phyloP scores from a whole-genome alignment of 2,113 vertebrate genomes.

The Zosterops japonicus region DNA sequence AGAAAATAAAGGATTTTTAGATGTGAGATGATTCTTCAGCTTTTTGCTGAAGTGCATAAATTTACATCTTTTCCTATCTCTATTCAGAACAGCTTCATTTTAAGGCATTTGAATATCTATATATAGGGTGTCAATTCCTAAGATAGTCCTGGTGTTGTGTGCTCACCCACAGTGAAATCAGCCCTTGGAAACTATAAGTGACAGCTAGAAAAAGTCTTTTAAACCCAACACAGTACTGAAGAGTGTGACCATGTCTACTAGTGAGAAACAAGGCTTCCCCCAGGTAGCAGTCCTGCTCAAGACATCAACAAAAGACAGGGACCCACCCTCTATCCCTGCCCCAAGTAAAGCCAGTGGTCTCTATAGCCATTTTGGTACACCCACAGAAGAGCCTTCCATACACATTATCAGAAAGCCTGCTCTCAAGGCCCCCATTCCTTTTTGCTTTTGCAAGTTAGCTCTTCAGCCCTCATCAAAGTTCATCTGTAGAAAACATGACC shows the following conservation, averaged over 20 bases:
- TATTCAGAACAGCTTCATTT: background rate
- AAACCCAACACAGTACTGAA: background rate
- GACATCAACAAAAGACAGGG: background rate
- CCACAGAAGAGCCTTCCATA: background rate
- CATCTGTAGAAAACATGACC: background rate
- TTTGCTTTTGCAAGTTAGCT: background rate
- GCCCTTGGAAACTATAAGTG: background rate
- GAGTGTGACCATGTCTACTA: background rate
- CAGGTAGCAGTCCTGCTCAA: background rate
- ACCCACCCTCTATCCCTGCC: background rate
- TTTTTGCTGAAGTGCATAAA: background rate
- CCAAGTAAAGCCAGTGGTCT: background rate
- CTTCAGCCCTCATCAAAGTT: background rate
- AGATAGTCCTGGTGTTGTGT: background rate
- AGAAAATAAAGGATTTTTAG: background rate
- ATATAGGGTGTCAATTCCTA: background rate
- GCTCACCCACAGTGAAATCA: background rate
- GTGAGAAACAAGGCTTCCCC: background rate
- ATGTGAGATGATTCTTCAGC: background rate
- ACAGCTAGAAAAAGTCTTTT: background rate
- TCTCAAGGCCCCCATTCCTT: background rate
- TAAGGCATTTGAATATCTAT: background rate
- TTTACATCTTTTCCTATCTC: background rate
- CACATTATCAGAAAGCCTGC: background rate
- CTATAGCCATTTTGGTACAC: fast-evolving